Evolutionary conservation across 2,797 vertebrate species (phyloP).

Genomic region (Leuciscus waleckii): DNA sequence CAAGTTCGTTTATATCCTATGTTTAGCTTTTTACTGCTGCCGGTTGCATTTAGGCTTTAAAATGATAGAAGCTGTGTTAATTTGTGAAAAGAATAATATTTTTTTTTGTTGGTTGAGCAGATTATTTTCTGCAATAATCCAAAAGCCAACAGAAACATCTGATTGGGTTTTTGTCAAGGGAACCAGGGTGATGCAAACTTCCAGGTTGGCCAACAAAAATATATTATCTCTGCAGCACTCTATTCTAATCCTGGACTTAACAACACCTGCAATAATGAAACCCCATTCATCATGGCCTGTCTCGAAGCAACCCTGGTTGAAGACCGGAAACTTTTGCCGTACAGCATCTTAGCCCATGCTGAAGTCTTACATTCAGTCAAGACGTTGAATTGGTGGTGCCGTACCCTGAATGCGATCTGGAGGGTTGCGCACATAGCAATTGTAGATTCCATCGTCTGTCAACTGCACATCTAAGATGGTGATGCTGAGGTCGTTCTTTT

Average conservation of each 20-base stretch:
- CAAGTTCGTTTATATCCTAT: no score
- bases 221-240: neutral
- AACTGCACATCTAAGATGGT: constrained; percentile 88
- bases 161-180: neutral
- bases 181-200: neutral
- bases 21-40: neutral
- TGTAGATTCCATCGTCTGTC: constrained; percentile 88
- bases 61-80: neutral
- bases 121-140: neutral
- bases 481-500: constrained; percentile 91
- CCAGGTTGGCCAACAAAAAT: neutral
- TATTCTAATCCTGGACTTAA: constrained; percentile 2
- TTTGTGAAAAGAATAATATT: neutral
- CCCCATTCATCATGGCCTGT: neutral
- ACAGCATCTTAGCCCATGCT: neutral
- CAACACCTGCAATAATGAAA: constrained; percentile 22
- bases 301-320: neutral
- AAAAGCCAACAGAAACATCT: neutral
- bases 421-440: constrained; percentile 92
- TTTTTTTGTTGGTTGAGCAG: neutral
- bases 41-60: neutral
- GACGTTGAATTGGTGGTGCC: constrained; percentile 83
- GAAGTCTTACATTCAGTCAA: constrained; percentile 87
- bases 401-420: constrained; percentile 89
- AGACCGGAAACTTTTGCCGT: neutral